Conservation (phyloP, 2,888 invertebrate genomes). For the Cryptocephalus primarius region DNA sequence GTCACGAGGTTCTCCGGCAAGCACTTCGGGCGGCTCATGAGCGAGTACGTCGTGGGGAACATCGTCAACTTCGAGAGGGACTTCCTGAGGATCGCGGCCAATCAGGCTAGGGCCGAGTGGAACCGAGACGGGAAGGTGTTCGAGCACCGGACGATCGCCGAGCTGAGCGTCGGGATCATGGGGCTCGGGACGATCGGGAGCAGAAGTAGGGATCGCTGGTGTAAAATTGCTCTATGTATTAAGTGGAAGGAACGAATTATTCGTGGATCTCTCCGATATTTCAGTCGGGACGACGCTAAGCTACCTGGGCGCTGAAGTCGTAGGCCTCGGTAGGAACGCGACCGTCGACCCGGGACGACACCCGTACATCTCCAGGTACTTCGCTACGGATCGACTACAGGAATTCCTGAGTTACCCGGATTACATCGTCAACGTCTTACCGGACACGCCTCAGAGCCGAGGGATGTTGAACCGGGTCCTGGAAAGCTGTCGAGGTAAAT, state of each 20-base stretch:
- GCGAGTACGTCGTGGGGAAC: conserved; percentile 40
- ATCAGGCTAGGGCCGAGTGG: conserved; percentile 27
- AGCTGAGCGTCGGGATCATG: conserved; percentile 42
- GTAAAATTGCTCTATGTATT: no score
- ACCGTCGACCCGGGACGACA: conserved; percentile 11
- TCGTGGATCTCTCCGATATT: no score
- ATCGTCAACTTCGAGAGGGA: conserved; percentile 40
- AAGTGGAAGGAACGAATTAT: neutral
- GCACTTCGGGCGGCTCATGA: conserved; percentile 39
- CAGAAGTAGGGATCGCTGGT: conserved; percentile 29
- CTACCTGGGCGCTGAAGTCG: conserved; percentile 34
- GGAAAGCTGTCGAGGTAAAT: conserved; percentile 33
- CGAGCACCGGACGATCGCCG: conserved; percentile 33
- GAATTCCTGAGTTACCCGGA: conserved; percentile 39
- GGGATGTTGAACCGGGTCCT: conserved; percentile 41
- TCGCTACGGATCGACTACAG: conserved; percentile 25
- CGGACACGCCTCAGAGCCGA: conserved; percentile 39
- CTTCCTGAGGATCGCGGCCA: conserved; percentile 24
- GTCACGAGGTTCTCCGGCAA: conserved; percentile 37
- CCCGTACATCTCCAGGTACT: conserved; percentile 23
- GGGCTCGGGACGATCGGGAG: conserved; percentile 45
- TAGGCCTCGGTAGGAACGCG: conserved; percentile 19
- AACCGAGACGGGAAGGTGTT: conserved; percentile 26
- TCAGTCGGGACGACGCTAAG: conserved; percentile 39
- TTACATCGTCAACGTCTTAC: conserved; percentile 45